These are phyloP conservation scores for Amphipoea oculea DNA, from an alignment of 2,888 invertebrate species.

Conservation along the genomic window DNA sequence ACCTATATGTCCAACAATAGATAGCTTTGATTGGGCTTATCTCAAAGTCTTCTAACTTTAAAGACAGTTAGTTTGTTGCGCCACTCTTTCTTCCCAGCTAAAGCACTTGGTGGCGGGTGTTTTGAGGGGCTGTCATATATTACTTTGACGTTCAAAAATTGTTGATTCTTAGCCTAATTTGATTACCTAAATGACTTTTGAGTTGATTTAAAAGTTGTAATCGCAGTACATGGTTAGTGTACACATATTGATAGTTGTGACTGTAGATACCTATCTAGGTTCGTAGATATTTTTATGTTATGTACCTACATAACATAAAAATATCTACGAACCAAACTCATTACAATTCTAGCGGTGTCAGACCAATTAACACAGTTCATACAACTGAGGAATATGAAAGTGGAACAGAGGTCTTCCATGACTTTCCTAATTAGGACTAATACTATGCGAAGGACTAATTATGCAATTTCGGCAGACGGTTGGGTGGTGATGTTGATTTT, in stretches of 20 bases:
- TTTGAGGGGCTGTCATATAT: background rate
- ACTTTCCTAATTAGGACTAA: constrained; percentile 42
- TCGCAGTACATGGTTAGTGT: background rate
- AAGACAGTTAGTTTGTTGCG: background rate
- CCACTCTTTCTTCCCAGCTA: background rate
- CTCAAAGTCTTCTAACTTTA: too few species aligned
- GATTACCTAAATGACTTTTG: background rate
- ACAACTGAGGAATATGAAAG: constrained; percentile 48
- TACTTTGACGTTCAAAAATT: background rate
- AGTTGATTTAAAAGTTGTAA: background rate
- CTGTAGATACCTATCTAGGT: too few species aligned
- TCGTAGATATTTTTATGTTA: too few species aligned
- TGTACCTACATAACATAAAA: too few species aligned
- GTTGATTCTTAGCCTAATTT: background rate
- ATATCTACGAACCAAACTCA: background rate
- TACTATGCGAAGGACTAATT: constrained; percentile 37
- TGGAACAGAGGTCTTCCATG: constrained; percentile 25
- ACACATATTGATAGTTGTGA: background rate
- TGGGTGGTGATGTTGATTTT: constrained; percentile 27
- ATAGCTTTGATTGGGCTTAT: background rate
- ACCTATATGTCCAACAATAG: background rate
- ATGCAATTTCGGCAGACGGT: constrained; percentile 23
- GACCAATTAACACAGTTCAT: constrained; percentile 55
- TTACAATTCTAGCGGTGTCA: constrained; percentile 39
- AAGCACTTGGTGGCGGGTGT: too few species aligned